A percentile compares a stretch with the other conserved stretches of the same genome.
Evolutionary conservation across 1,140 invertebrate genomes (phyloP).

Genomic region (Hetaerina americana): DNA sequence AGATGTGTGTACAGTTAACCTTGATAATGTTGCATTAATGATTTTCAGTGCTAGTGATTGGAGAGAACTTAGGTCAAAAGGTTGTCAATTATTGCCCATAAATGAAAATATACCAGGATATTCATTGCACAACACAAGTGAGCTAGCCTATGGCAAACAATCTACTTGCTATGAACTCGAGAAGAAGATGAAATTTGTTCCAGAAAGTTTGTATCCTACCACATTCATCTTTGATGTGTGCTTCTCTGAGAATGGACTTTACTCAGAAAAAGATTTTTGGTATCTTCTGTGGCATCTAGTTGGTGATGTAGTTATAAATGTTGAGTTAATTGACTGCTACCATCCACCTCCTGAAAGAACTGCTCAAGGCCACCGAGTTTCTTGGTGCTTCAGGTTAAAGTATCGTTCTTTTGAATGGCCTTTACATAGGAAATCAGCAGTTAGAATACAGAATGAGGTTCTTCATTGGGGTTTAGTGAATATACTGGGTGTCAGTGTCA

Average conservation of each 20-base stretch:
- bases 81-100: too few species aligned
- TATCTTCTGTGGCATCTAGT: background rate
- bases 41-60: background rate
- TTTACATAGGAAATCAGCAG: background rate
- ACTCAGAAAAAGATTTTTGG: background rate
- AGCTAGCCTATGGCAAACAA: too few species aligned
- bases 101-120: too few species aligned
- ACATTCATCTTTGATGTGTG: background rate
- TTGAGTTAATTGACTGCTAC: background rate
- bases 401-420: background rate
- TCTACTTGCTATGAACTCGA: too few species aligned
- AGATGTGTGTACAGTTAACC: background rate
- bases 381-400: background rate
- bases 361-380: background rate
- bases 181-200: background rate
- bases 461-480: background rate
- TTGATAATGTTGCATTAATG: background rate
- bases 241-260: background rate
- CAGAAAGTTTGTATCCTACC: background rate
- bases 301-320: background rate
- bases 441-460: background rate
- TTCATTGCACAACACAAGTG: too few species aligned
- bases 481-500: background rate
- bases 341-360: background rate
- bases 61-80: background rate